Conservation (phyloP, 2,113 vertebrate genomes). For the Malurus elegans region DNA sequence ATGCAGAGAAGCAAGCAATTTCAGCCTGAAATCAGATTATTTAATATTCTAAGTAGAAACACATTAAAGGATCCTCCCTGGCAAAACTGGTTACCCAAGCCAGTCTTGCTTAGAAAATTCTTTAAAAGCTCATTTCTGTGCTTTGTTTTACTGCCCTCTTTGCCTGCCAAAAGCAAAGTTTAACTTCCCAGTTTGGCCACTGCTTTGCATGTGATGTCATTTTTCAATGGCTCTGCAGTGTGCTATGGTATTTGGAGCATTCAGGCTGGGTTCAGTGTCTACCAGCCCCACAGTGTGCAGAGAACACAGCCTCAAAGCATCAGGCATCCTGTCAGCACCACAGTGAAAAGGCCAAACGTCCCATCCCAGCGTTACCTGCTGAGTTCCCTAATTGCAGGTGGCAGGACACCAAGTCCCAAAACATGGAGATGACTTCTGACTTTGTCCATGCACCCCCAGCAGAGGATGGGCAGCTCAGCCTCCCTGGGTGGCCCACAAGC, state of each 20-base stretch:
- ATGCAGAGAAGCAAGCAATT: neutral
- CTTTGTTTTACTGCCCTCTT: neutral
- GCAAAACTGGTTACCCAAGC: neutral
- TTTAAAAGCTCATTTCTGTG: conserved; percentile 3
- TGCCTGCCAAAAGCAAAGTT: neutral
- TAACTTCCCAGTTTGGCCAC: conserved; percentile 4
- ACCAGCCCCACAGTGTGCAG: neutral
- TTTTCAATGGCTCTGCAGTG: neutral
- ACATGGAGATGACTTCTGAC: neutral
- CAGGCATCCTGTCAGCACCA: neutral
- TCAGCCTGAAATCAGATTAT: neutral
- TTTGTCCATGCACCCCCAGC: neutral
- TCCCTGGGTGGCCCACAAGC: neutral
- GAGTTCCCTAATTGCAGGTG: neutral
- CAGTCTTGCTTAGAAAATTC: neutral
- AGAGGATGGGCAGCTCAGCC: neutral
- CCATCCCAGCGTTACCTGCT: neutral
- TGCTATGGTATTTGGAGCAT: neutral
- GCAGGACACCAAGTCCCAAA: conserved; percentile 11
- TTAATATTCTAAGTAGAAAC: neutral
- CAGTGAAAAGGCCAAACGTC: neutral
- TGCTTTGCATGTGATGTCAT: conserved; percentile 37
- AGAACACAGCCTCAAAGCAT: neutral
- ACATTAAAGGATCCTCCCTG: neutral
- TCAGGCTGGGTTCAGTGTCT: conserved; percentile 7